Conservation (phyloP, 1,140 invertebrate genomes). For the Heliconius melpomene region DNA sequence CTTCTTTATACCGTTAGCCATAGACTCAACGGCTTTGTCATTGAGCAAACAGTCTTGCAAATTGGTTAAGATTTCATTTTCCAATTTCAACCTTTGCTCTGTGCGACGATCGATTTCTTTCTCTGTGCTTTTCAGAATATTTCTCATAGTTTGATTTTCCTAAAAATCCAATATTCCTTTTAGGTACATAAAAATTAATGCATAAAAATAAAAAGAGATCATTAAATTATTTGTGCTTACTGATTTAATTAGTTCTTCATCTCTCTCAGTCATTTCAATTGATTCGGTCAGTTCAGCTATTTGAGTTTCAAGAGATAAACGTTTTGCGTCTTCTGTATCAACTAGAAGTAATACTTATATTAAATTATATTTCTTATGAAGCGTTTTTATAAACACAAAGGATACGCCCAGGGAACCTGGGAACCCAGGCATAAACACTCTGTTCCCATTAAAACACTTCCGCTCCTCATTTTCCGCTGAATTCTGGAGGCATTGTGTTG, state of each 20-base stretch:
- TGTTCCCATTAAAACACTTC: too few relatives aligned
- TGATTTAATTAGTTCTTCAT: conserved; percentile 79
- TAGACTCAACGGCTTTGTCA: conserved; percentile 83
- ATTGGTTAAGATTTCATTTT: conserved; percentile 84
- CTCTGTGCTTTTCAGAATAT: conserved; percentile 68
- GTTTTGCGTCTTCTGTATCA: conserved; percentile 61
- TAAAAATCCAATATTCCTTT: conserved; percentile 44
- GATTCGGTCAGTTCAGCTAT: conserved; percentile 80
- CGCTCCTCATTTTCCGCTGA: too few relatives aligned
- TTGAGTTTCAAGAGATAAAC: conserved; percentile 75
- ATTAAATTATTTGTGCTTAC: conserved; percentile 43
- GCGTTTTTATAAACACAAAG: too few relatives aligned
- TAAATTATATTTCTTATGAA: background rate
- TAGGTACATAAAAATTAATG: background rate
- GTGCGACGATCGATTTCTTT: conserved; percentile 81
- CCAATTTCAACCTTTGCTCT: conserved; percentile 81
- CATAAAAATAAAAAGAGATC: background rate
- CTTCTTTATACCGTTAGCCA: conserved; percentile 75
- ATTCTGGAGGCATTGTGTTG: too few relatives aligned
- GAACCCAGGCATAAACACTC: too few relatives aligned
- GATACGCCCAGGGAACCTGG: too few relatives aligned
- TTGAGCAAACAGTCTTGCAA: conserved; percentile 86
- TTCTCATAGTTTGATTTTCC: conserved; percentile 76
- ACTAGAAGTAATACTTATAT: conserved; percentile 49
- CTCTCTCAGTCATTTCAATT: conserved; percentile 82